A percentile compares a stretch with the other conserved stretches of the same genome.
These are phyloP conservation scores for Agrotis exclamationis DNA, from an alignment of 2,888 invertebrate species.

Conservation along the genomic window DNA sequence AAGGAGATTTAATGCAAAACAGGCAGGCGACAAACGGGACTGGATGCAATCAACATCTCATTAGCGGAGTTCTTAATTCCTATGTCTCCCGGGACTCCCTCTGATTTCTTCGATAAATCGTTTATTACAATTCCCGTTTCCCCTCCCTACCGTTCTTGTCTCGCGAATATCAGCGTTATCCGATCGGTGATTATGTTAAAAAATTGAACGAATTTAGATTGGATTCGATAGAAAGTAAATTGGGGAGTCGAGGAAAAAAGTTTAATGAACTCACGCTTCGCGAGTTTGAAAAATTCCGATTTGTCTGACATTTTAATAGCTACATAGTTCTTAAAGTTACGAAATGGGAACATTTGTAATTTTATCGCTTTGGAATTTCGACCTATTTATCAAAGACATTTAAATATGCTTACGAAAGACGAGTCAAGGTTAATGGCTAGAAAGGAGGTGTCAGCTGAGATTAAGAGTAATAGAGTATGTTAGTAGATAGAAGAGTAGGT, in stretches of 20 bases:
- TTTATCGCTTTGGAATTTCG: conserved; percentile 10
- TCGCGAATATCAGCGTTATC: conserved; percentile 79
- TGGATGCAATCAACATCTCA: conserved; percentile 90
- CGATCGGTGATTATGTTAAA: conserved; percentile 83
- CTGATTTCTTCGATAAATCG: conserved; percentile 86
- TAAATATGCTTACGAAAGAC: too few species aligned
- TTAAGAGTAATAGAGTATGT: too few species aligned
- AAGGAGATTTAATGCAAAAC: conserved; percentile 79
- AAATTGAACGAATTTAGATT: conserved; percentile 81
- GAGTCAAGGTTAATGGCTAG: too few species aligned
- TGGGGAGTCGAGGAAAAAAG: conserved; percentile 76
- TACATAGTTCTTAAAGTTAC: conserved; percentile 52
- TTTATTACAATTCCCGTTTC: conserved; percentile 82
- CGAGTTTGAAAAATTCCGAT: conserved; percentile 67
- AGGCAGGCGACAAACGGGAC: conserved; percentile 82
- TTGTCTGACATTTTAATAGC: conserved; percentile 59
- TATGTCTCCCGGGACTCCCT: conserved; percentile 77
- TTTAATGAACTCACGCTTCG: conserved; percentile 79
- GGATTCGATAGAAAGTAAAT: conserved; percentile 79
- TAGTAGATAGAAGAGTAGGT: too few species aligned
- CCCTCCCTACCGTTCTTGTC: conserved; percentile 72
- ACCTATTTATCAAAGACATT: background rate
- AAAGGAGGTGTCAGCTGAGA: too few species aligned
- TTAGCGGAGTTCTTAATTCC: conserved; percentile 87
- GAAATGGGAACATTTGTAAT: conserved; percentile 23